Percentiles rank a stretch among this genome's conserved stretches.
Evolutionary conservation across 2,113 vertebrate genomes (phyloP).

Genomic region (Halichoerus grypus): DNA sequence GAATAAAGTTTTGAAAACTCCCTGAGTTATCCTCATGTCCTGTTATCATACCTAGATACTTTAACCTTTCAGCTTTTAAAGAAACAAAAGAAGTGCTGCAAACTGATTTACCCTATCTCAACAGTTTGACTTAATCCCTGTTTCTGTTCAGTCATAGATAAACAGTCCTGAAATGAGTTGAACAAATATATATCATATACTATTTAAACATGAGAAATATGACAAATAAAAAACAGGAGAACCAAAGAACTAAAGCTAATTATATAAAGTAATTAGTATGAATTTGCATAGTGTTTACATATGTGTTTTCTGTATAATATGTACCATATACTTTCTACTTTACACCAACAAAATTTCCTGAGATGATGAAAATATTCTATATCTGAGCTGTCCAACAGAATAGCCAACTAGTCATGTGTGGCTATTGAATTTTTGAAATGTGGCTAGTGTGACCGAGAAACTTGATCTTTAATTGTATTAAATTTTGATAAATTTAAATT

Average conservation of each 20-base stretch:
- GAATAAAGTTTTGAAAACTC: background rate
- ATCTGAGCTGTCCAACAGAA: background rate
- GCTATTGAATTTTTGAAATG: background rate
- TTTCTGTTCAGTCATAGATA: background rate
- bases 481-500: conserved; percentile 26
- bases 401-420: background rate
- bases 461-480: background rate
- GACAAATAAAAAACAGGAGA: background rate
- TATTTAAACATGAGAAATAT: background rate
- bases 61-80: conserved; percentile 52
- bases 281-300: conserved; percentile 35
- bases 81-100: conserved; percentile 28
- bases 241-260: conserved; percentile 6
- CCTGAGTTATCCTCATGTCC: background rate
- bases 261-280: conserved; percentile 21
- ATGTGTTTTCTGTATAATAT: background rate
- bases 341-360: background rate
- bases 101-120: background rate
- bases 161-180: conserved; percentile 22
- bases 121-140: background rate
- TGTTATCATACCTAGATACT: background rate
- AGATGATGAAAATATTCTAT: conserved; percentile 1
- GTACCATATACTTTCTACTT: background rate
- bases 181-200: conserved; percentile 1
- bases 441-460: background rate